These are phyloP conservation scores for Drosophila histrio DNA, from an alignment of 2,888 invertebrate species.

Conservation along the genomic window DNA sequence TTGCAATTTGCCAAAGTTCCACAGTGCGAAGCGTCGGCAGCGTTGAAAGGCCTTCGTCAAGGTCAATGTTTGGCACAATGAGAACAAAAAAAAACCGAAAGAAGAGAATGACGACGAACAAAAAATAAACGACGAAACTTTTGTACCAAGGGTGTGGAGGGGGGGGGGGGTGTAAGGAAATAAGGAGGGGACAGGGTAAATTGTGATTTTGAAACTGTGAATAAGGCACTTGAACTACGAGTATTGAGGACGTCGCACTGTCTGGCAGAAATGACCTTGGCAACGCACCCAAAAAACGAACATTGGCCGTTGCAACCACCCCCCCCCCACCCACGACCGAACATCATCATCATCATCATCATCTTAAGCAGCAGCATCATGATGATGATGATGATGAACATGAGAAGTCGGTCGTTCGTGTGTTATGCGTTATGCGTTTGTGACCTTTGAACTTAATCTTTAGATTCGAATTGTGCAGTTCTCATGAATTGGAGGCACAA, in stretches of 20 bases:
- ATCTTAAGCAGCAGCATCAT: conserved; percentile 2
- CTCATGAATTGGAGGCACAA: conserved; percentile 34
- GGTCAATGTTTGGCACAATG: conserved; percentile 55
- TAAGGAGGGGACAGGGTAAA: not conserved
- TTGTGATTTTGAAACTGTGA: conserved; percentile 37
- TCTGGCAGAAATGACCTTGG: conserved; percentile 52
- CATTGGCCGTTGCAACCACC: conserved; percentile 41
- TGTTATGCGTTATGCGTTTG: conserved; percentile 7
- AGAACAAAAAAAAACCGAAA: not conserved
- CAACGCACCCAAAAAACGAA: conserved; percentile 23
- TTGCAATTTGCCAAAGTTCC: not conserved
- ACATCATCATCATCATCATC: conserved; percentile 1
- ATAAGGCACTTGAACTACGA: conserved; percentile 49
- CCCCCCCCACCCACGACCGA: conserved; percentile 24
- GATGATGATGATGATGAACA: not conserved
- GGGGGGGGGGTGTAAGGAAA: not conserved
- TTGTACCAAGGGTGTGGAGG: not conserved
- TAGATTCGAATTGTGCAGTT: conserved; percentile 34
- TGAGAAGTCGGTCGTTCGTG: conserved; percentile 5
- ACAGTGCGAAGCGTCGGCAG: conserved; percentile 32
- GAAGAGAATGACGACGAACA: not conserved
- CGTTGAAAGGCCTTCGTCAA: conserved; percentile 53
- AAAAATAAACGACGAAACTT: conserved; percentile 11
- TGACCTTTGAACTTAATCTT: conserved; percentile 53
- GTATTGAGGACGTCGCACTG: conserved; percentile 45